phyloP scores from a whole-genome alignment of 1,140 invertebrate species.

The Cryptotermes secundus region DNA sequence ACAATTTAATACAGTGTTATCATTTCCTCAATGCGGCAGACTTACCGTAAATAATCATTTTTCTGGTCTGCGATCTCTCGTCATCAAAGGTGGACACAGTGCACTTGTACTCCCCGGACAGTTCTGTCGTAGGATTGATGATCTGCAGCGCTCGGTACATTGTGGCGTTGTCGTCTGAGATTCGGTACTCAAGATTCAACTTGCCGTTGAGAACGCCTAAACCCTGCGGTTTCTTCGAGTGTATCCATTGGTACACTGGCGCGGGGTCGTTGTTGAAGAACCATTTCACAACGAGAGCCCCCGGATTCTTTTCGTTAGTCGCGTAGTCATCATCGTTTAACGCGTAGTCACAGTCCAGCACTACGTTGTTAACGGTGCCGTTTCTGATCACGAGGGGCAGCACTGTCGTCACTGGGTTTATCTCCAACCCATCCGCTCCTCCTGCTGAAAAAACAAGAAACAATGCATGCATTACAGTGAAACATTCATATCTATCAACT shows the following conservation, averaged over 20 bases:
- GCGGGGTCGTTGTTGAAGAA: constrained; percentile 65
- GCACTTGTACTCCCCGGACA: constrained; percentile 72
- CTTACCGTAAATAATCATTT: constrained; percentile 73
- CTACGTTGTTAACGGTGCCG: constrained; percentile 61
- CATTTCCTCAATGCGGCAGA: not conserved
- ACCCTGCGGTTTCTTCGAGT: constrained; percentile 59
- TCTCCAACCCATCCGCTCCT: constrained; percentile 41
- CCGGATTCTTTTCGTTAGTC: constrained; percentile 43
- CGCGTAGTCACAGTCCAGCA: constrained; percentile 76
- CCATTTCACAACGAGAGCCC: constrained; percentile 74
- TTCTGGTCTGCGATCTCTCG: constrained; percentile 62
- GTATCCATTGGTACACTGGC: constrained; percentile 78
- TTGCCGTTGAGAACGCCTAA: constrained; percentile 62
- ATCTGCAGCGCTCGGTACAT: constrained; percentile 66
- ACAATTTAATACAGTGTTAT: too few relatives aligned
- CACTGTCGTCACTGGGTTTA: constrained; percentile 57
- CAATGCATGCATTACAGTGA: too few relatives aligned
- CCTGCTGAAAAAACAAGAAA: not conserved
- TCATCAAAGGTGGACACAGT: constrained; percentile 66
- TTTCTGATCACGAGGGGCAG: constrained; percentile 68
- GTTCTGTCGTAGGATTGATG: constrained; percentile 63
- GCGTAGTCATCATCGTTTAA: constrained; percentile 51
- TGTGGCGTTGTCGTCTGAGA: constrained; percentile 57
- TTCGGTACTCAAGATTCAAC: constrained; percentile 61
- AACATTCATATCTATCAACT: too few relatives aligned